Base-by-base conservation (phyloP, 2,888 invertebrate genomes). In the Icerya purchasi region DNA sequence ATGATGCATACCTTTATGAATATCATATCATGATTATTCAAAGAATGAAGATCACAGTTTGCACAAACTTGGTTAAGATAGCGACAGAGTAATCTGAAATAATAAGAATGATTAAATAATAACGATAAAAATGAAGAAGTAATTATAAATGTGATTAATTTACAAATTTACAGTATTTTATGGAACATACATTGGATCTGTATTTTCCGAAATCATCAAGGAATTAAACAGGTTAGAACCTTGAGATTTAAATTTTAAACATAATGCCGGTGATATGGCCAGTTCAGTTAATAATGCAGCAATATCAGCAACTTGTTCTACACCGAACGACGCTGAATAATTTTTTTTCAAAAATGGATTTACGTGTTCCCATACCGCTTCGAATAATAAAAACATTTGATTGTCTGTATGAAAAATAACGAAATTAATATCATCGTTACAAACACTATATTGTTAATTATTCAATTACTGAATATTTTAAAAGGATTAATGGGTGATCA, bases 331-430 rank as follows among this genome's bases (percentile, higher is more conserved):
- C 19, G 58, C 60, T n/a, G 62, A 59, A 52, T 61, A 55, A 8
- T 62, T 59, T 20, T 54, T 59, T 61, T 66, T 67, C 36, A 68
- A 58, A 54, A 65, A 66, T 10, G 64, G 62, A 21, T 64, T 59
- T 51, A 68, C 59, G 24, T 69, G 64, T n/a, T 60, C 61, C 62
- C 66, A 68, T 19, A 69, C 54, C 50, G 62, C 64, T 50, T 66
- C 64, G 14, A 64, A 58, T 52, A 67, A 63, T 21, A 65, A 19
- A 2, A 65, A 61, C 53, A 61, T 49, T 53, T 61, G 62, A 49
- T 61, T 59, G 57, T 65, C 66, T 66, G 56, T 50, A 59, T 56
- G 22, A 21, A 20, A 53, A 21, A 60, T 50, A 50, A 14, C 23
- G 53, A 36, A 49, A 5, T 36, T n/a, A n/a, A n/a, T n/a, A n/a